Evolutionary conservation across 1,140 invertebrate genomes (phyloP).

Genomic region (Stenopsyche tienmushanensis): DNA sequence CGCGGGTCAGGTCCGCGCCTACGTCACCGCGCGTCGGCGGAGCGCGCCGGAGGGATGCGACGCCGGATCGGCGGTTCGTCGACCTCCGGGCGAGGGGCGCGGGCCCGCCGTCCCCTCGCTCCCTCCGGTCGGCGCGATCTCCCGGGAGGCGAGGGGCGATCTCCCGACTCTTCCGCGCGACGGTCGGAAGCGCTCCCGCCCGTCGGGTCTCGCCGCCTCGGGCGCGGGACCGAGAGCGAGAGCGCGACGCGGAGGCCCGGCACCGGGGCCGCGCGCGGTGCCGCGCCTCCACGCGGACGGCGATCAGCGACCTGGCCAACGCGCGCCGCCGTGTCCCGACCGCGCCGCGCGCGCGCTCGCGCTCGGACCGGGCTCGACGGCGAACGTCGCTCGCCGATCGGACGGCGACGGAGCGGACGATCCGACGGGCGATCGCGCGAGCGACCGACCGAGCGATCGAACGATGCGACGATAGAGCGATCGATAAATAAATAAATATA

Average conservation of each 20-base stretch:
- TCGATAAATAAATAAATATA: too few relatives aligned
- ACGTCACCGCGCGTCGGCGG: slow-evolving; percentile 40
- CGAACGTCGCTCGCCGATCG: not conserved
- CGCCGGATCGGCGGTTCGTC: not conserved
- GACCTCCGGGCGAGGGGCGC: too few relatives aligned
- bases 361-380: not conserved
- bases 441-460: not conserved
- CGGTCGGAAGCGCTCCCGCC: slow-evolving; percentile 7
- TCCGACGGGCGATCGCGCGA: not conserved
- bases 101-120: not conserved
- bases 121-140: not conserved
- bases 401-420: not conserved
- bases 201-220: too few relatives aligned
- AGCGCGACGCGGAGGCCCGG: slow-evolving; percentile 29
- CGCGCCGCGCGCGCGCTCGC: not conserved
- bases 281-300: slow-evolving; percentile 52
- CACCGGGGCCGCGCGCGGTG: slow-evolving; percentile 43
- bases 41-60: slow-evolving; percentile 24
- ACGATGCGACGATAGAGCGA: not conserved
- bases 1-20: slow-evolving; percentile 44
- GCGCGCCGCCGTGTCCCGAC: slow-evolving; percentile 47
- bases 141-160: not conserved
- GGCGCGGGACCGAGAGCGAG: slow-evolving; percentile 1
- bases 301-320: slow-evolving; percentile 54
- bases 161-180: not conserved